A percentile compares a stretch with the other conserved stretches of the same genome.
phyloP scores from a whole-genome alignment of 2,797 vertebrate species.

The Anguilla marmorata region DNA sequence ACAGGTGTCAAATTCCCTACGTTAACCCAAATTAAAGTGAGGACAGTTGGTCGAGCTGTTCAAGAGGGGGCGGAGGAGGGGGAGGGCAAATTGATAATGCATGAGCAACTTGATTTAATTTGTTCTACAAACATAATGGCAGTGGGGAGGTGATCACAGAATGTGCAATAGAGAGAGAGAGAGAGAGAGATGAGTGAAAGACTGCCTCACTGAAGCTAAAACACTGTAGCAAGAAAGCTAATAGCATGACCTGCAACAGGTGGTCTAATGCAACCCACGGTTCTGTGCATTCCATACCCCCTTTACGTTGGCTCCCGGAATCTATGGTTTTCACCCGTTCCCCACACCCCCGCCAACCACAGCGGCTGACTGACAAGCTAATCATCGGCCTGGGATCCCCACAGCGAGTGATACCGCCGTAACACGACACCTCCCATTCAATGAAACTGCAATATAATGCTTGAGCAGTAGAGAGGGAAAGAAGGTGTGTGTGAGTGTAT shows the following conservation, averaged over 20 bases:
- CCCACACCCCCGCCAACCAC: conserved; percentile 78
- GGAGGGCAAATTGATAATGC: not conserved
- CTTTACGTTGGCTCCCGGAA: conserved; percentile 92
- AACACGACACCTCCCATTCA: conserved; percentile 96
- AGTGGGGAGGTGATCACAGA: conserved; percentile 7
- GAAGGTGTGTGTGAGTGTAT: not conserved
- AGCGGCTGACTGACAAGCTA: conserved; percentile 98
- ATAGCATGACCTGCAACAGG: conserved; percentile 95
- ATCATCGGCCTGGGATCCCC: conserved; percentile 90
- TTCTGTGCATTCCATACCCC: conserved; percentile 83
- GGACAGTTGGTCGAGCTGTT: not conserved
- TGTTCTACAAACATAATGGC: conserved; percentile 16
- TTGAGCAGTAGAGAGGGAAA: conserved; percentile 77
- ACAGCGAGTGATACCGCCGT: conserved; percentile 93
- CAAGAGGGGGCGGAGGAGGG: not conserved
- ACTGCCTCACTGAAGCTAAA: conserved; percentile 70
- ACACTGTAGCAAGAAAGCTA: conserved; percentile 92
- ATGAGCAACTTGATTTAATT: not conserved
- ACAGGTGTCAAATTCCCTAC: conserved; percentile 10
- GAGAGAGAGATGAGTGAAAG: conserved; percentile 44
- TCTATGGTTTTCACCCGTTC: conserved; percentile 88
- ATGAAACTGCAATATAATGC: conserved; percentile 97
- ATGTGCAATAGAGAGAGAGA: conserved; percentile 43
- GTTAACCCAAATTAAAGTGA: not conserved
- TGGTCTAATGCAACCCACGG: conserved; percentile 81